Evolutionary conservation across 2,113 vertebrate species (phyloP).

Genomic region (Chascanopsetta lugubris): DNA sequence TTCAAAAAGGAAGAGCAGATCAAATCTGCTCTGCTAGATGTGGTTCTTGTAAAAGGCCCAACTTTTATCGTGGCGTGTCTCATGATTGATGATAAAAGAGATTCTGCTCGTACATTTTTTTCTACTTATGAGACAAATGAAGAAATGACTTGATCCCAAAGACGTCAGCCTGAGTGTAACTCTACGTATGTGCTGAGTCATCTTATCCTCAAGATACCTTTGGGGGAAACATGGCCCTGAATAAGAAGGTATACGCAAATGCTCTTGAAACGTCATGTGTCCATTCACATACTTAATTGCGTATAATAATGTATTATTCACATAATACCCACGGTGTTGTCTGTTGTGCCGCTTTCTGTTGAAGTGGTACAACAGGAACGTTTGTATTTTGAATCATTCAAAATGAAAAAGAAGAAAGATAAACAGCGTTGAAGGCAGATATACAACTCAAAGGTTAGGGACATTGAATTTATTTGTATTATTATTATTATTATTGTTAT

Average conservation of each 20-base stretch:
- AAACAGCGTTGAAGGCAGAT: not conserved
- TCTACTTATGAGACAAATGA: too few relatives aligned
- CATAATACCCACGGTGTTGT: too few relatives aligned
- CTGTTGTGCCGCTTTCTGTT: too few relatives aligned
- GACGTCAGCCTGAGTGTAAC: not conserved
- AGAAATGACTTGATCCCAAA: not conserved
- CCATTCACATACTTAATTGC: too few relatives aligned
- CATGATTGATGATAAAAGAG: too few relatives aligned
- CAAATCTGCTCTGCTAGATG: not conserved
- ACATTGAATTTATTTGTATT: too few relatives aligned
- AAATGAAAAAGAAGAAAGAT: not conserved
- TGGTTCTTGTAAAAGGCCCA: constrained; percentile 9
- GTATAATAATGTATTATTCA: too few relatives aligned
- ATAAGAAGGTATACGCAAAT: not conserved
- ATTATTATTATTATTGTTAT: too few relatives aligned
- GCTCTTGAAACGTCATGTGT: not conserved
- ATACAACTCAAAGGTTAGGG: too few relatives aligned
- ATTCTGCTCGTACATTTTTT: too few relatives aligned
- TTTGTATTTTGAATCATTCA: not conserved
- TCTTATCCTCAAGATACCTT: not conserved
- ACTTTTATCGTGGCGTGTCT: not conserved
- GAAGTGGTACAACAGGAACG: not conserved
- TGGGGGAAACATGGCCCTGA: not conserved
- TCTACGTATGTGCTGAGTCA: not conserved
- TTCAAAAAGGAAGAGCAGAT: not conserved